Percentiles rank a stretch among this genome's conserved stretches.
These are phyloP conservation scores for Oscheius sp. DNA, from an alignment of 1,140 invertebrate species.

Conservation along the genomic window DNA sequence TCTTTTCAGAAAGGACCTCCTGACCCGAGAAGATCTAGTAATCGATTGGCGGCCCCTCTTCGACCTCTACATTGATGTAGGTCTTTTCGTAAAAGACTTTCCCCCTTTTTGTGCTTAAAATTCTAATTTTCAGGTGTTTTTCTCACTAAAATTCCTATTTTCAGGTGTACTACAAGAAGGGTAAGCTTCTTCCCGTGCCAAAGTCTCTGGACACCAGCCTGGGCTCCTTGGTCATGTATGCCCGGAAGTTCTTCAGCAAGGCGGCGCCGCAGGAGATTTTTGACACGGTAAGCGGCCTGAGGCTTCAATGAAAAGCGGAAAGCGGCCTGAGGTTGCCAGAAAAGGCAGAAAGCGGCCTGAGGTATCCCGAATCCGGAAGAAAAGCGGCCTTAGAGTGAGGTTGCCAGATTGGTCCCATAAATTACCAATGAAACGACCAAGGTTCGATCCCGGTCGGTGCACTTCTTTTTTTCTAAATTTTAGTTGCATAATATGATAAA, in stretches of 20 bases:
- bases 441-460: too few relatives aligned
- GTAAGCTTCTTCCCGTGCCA: slow-evolving; percentile 63
- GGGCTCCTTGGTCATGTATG: slow-evolving; percentile 44
- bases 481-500: background rate
- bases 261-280: slow-evolving; percentile 81
- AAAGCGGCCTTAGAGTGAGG: too few relatives aligned
- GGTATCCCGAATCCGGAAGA: too few relatives aligned
- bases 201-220: slow-evolving; percentile 63
- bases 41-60: slow-evolving; percentile 83
- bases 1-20: too few relatives aligned
- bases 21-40: slow-evolving; percentile 75
- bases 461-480: background rate
- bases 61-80: slow-evolving; percentile 64
- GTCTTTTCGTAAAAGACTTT: too few relatives aligned
- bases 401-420: too few relatives aligned
- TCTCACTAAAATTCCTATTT: background rate
- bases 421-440: too few relatives aligned
- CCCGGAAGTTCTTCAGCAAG: slow-evolving; percentile 70
- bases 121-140: too few relatives aligned
- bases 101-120: background rate
- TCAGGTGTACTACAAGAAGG: slow-evolving; percentile 53
- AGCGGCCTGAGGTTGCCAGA: too few relatives aligned
- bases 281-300: slow-evolving; percentile 76
- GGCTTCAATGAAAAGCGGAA: too few relatives aligned
- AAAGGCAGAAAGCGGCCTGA: too few relatives aligned